Base-by-base conservation (phyloP, 2,797 vertebrate species). In the Schizothorax lantsangensis region DNA sequence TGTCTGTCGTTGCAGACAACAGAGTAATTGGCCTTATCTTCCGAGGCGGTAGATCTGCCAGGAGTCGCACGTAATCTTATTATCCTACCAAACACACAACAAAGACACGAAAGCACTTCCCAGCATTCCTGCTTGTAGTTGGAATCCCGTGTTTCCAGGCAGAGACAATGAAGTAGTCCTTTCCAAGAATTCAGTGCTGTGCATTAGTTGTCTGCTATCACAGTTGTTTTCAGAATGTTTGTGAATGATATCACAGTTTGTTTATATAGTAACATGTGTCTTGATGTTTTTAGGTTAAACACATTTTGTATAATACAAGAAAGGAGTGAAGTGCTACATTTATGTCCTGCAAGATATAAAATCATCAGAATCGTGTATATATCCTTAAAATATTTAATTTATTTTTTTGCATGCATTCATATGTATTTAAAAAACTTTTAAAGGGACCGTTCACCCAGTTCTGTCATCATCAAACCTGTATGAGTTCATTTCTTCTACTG, bases 11-110 rank as follows among this genome's bases (percentile, higher is more conserved):
- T 90, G 91, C 92, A 92, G 92, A 92, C 91, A 88, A 91, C 91
- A 88, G 90, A 91, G 94, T 95, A 95, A 96, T 95, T 95, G 95
- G 93, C 94, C 92, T 94, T 93, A 92, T 95, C 91, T 93, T 92
- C 89, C 92, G 89, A 89, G 92, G 93, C 93, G 93, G 79, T 92
- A 91, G 91, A 94, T 94, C 93, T 92, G 94, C 91, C 92, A 92
- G 90, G 90, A 94, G 92, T 88, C 87, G 88, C 80, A 89, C 88
- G 80, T 95, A 94, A 95, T 96, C 94, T 93, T 92, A 94, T 95
- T 95, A 95, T 87, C 62, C 73, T 83, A 49, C 57, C 68, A 30
- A 85, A 86, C 84, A 83, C n/a, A 68, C 84, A 89, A 83, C 87
- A 88, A 86, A 68, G 77, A 72, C 84, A 81, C n/a, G 3, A 40